A percentile compares a stretch with the other conserved stretches of the same genome.
Evolutionary conservation across 2,888 invertebrate species (phyloP).

Genomic region (Tiliacea citrago): DNA sequence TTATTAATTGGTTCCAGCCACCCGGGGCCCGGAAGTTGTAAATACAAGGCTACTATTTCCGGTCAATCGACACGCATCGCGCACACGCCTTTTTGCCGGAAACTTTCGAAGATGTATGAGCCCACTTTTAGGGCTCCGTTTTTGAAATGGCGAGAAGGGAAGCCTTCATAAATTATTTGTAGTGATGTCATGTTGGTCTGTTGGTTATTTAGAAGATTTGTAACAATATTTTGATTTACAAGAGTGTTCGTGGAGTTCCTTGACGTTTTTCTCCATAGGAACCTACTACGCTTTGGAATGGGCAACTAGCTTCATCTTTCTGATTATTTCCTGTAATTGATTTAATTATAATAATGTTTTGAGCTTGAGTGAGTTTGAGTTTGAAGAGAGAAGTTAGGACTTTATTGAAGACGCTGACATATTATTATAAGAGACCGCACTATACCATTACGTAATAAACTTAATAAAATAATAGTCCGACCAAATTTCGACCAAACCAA

Average conservation of each 20-base stretch:
- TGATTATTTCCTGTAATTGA: no score
- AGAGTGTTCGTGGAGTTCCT: neutral
- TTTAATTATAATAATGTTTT: neutral
- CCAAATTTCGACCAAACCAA: no score
- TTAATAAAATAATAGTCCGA: neutral
- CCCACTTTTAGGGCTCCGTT: constrained; percentile 21
- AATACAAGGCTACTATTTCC: constrained; percentile 88
- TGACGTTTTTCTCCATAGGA: neutral
- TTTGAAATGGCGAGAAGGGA: constrained; percentile 9
- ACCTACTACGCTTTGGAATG: neutral
- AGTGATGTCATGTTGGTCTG: neutral
- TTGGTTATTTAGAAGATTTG: no score
- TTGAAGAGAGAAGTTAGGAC: no score
- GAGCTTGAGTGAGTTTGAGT: no score
- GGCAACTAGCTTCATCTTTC: neutral
- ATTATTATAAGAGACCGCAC: neutral
- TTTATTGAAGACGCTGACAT: neutral
- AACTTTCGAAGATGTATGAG: constrained; percentile 64
- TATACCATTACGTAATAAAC: neutral
- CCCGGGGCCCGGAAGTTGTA: constrained; percentile 85
- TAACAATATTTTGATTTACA: neutral
- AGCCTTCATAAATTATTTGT: constrained; percentile 5
- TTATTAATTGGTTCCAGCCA: constrained; percentile 89
- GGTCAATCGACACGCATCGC: constrained; percentile 85
- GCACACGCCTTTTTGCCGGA: constrained; percentile 75